A percentile compares a stretch with the other conserved stretches of the same genome.
phyloP scores from a whole-genome alignment of 2,797 vertebrate genomes.

The Adrianichthys oophorus region DNA sequence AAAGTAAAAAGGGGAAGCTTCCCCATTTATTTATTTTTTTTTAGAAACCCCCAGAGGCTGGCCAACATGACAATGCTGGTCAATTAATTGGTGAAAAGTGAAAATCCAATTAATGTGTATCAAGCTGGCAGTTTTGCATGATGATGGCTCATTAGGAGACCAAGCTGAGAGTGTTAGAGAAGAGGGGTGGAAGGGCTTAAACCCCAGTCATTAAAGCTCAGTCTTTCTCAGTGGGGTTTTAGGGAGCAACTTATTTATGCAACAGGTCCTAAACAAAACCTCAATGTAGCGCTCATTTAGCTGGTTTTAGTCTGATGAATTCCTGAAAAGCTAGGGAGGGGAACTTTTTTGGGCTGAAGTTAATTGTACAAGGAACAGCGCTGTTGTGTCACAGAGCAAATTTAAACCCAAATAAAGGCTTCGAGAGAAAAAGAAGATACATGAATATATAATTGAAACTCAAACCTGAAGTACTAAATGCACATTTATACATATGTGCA shows the following conservation, averaged over 20 bases:
- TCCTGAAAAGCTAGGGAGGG: conserved; percentile 70
- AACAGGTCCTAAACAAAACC: conserved; percentile 83
- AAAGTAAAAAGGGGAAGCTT: conserved; percentile 77
- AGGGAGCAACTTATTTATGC: conserved; percentile 82
- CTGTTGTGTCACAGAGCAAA: neutral
- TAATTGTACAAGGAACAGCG: conserved; percentile 4
- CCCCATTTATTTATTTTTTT: conserved; percentile 47
- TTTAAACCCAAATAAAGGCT: neutral
- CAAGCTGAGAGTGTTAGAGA: conserved; percentile 65
- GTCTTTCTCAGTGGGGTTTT: conserved; percentile 82
- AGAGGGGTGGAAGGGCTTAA: conserved; percentile 70
- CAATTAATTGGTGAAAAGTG: conserved; percentile 91
- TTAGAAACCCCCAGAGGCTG: conserved; percentile 77
- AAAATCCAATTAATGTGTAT: conserved; percentile 94
- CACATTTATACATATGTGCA: too few species aligned
- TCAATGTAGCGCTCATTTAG: conserved; percentile 78
- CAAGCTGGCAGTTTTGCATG: conserved; percentile 91
- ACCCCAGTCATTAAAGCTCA: conserved; percentile 90
- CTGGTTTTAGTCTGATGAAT: conserved; percentile 74
- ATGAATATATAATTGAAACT: too few species aligned
- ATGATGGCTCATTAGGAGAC: conserved; percentile 88
- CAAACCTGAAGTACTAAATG: too few species aligned
- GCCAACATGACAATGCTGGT: conserved; percentile 86
- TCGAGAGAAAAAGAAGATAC: neutral
- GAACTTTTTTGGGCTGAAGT: conserved; percentile 33